phyloP scores from a whole-genome alignment of 2,113 vertebrate species.

The Silurus glanis region DNA sequence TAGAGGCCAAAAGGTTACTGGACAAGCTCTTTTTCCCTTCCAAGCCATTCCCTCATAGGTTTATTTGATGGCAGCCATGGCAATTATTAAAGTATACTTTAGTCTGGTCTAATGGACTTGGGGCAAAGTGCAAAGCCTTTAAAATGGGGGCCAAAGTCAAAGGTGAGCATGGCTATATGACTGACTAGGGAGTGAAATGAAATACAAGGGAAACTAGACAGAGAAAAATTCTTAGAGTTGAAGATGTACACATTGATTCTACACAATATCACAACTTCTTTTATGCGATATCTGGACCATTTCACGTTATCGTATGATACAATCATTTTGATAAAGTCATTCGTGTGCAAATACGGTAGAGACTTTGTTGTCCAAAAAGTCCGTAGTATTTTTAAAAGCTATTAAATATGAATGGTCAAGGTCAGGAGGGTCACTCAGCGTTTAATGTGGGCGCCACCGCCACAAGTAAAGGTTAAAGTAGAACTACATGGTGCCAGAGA shows the following conservation, averaged over 20 bases:
- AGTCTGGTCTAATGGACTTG: constrained; percentile 75
- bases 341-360: not conserved
- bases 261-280: not conserved
- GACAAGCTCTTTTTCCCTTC: constrained; percentile 63
- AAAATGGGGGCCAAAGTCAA: constrained; percentile 73
- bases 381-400: constrained; percentile 56
- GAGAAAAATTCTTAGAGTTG: not conserved
- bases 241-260: not conserved
- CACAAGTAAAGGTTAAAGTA: constrained; percentile 77
- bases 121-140: constrained; percentile 75
- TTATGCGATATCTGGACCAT: not conserved
- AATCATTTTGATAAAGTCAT: constrained; percentile 9
- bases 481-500: constrained; percentile 66
- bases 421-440: constrained; percentile 68
- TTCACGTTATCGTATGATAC: not conserved
- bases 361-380: constrained; percentile 36
- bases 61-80: constrained; percentile 70
- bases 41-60: constrained; percentile 66
- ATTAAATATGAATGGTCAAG: constrained; percentile 74
- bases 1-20: constrained; percentile 73
- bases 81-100: constrained; percentile 80
- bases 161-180: constrained; percentile 69
- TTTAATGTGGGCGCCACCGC: constrained; percentile 71
- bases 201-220: constrained; percentile 32
- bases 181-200: constrained; percentile 64